A percentile compares a stretch with the other conserved stretches of the same genome.
phyloP scores from a whole-genome alignment of 1,140 invertebrate species.

The Drosophila asahinai region DNA sequence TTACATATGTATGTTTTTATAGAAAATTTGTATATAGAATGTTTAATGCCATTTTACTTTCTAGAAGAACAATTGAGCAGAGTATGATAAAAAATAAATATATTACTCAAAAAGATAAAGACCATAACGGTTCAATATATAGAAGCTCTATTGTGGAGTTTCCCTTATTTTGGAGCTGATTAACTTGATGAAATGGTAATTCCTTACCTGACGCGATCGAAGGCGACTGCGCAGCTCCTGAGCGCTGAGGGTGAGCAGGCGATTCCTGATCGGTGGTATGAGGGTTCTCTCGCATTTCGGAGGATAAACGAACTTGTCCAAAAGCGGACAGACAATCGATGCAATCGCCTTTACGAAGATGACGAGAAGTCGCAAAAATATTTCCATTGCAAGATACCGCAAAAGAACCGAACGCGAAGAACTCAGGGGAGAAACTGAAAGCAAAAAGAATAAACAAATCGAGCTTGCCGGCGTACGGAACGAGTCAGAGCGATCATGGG shows the following conservation, averaged over 20 bases:
- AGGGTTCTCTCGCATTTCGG: not conserved
- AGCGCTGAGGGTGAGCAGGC: constrained; percentile 41
- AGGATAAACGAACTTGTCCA: constrained; percentile 1
- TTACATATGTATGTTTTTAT: no score
- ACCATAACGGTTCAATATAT: not conserved
- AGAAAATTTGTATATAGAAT: no score
- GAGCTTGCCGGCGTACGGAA: not conserved
- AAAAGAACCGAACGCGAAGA: not conserved
- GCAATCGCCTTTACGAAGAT: constrained; percentile 47
- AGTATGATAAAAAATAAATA: not conserved
- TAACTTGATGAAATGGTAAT: no score
- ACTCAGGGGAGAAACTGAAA: constrained; percentile 1
- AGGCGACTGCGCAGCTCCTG: constrained; percentile 58
- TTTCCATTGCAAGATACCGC: constrained; percentile 47
- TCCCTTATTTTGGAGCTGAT: not conserved
- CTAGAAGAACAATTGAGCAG: no score
- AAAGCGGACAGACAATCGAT: constrained; percentile 19
- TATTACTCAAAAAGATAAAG: not conserved
- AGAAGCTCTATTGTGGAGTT: not conserved
- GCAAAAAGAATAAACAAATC: constrained; percentile 2
- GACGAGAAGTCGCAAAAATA: constrained; percentile 58
- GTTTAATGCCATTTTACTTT: no score
- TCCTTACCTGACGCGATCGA: constrained; percentile 43
- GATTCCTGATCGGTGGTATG: constrained; percentile 49
- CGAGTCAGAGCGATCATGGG: not conserved